A percentile compares a stretch with the other conserved stretches of the same genome.
These are phyloP conservation scores for Pasiphila rectangulata DNA, from an alignment of 2,888 invertebrate genomes.

Conservation along the genomic window DNA sequence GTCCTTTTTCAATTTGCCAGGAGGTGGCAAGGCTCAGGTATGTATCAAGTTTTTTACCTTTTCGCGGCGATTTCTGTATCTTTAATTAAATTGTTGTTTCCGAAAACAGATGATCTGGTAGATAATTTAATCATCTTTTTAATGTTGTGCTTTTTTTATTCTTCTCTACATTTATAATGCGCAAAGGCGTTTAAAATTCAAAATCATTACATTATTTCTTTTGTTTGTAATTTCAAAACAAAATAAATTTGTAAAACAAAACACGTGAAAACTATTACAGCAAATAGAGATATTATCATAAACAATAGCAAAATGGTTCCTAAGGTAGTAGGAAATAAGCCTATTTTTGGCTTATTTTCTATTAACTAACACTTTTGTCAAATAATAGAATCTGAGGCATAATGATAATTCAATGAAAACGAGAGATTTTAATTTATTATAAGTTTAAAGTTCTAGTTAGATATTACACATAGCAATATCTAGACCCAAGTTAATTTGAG, in stretches of 20 bases:
- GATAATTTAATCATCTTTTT: conserved; percentile 62
- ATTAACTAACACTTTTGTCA: no score
- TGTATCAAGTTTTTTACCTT: conserved; percentile 53
- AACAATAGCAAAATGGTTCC: no score
- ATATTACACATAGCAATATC: not conserved
- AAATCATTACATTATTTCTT: no score
- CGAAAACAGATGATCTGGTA: conserved; percentile 66
- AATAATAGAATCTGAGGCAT: no score
- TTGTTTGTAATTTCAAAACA: no score
- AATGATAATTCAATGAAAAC: no score
- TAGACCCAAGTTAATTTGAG: no score
- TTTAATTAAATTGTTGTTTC: conserved; percentile 71
- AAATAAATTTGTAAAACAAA: no score
- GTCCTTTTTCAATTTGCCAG: conserved; percentile 79
- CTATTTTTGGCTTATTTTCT: no score
- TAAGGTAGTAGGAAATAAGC: no score
- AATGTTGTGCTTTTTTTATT: conserved; percentile 33
- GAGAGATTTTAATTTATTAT: not conserved
- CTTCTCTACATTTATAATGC: not conserved
- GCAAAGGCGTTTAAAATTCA: not conserved
- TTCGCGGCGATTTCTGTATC: conserved; percentile 61
- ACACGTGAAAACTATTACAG: no score
- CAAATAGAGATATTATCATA: no score
- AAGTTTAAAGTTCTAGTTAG: not conserved
- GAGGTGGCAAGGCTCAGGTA: conserved; percentile 67